Percentiles rank a stretch among this genome's conserved stretches.
Conservation (phyloP, 2,888 invertebrate genomes). For the Argynnis bischoffii region DNA sequence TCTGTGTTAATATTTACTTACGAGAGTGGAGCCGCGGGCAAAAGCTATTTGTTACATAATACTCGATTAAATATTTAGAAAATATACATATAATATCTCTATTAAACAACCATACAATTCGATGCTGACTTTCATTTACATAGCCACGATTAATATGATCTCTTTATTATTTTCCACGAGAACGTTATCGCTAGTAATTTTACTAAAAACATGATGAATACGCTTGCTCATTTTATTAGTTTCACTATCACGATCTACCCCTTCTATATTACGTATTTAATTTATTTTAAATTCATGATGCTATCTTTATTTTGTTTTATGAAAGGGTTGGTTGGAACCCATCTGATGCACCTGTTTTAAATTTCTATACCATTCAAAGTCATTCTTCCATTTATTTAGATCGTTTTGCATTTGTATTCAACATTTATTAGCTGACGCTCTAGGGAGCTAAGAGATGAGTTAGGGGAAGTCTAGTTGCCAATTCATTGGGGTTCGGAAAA, state of each 20-base stretch:
- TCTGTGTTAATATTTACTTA: no score
- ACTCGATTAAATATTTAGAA: no score
- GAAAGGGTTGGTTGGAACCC: constrained; percentile 58
- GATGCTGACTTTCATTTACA: no score
- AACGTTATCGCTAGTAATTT: background rate
- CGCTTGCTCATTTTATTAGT: no score
- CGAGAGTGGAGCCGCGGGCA: no score
- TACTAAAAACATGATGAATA: no score
- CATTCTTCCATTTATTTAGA: constrained; percentile 66
- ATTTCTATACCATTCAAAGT: constrained; percentile 66
- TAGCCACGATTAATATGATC: no score
- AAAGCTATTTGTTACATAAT: no score
- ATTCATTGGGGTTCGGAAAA: constrained; percentile 56
- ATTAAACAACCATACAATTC: no score
- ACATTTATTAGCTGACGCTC: constrained; percentile 56
- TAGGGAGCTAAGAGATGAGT: constrained; percentile 40
- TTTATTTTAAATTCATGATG: constrained; percentile 40
- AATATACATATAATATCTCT: no score
- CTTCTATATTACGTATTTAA: constrained; percentile 27
- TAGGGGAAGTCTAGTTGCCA: constrained; percentile 48
- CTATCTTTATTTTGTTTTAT: constrained; percentile 38
- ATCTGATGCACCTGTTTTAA: constrained; percentile 68
- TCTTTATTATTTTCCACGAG: no score
- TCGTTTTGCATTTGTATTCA: constrained; percentile 70
- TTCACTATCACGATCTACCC: background rate